These are phyloP conservation scores for Crioceris asparagi DNA, from an alignment of 2,888 invertebrate genomes.

Conservation along the genomic window DNA sequence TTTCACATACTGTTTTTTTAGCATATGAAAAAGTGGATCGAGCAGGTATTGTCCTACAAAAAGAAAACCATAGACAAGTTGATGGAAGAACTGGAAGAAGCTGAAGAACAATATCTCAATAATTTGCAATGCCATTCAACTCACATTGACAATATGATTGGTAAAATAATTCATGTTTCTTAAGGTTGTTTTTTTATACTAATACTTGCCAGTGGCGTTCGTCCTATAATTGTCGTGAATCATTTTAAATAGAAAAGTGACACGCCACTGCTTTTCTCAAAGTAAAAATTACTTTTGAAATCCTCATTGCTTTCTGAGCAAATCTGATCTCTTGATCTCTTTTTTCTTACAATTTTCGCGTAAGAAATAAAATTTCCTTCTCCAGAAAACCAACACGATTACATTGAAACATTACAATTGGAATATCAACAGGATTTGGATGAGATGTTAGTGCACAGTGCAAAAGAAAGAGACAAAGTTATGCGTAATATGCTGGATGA, in stretches of 20 bases:
- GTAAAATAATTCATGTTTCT: slow-evolving; percentile 36
- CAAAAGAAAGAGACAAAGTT: slow-evolving; percentile 43
- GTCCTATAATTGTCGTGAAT: no score
- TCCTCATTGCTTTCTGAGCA: no score
- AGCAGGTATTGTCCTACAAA: slow-evolving; percentile 54
- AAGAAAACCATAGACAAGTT: slow-evolving; percentile 54
- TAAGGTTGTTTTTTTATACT: background rate
- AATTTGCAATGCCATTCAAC: slow-evolving; percentile 64
- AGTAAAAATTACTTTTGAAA: no score
- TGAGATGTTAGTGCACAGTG: slow-evolving; percentile 42
- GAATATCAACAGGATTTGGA: slow-evolving; percentile 44
- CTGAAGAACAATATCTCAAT: slow-evolving; percentile 62
- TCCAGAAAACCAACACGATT: slow-evolving; percentile 41
- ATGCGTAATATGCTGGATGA: slow-evolving; percentile 36
- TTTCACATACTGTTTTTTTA: slow-evolving; percentile 21
- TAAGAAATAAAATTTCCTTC: slow-evolving; percentile 3
- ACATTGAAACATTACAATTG: slow-evolving; percentile 37
- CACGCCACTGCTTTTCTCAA: no score
- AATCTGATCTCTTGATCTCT: no score
- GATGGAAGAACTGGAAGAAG: slow-evolving; percentile 53
- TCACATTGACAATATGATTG: slow-evolving; percentile 55
- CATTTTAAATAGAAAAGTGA: no score
- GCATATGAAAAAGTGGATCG: slow-evolving; percentile 49
- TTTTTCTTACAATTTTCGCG: no score
- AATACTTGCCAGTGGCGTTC: no score